Base-by-base conservation (phyloP, 2,113 vertebrate genomes). In the Tretioscincus oriximinensis region DNA sequence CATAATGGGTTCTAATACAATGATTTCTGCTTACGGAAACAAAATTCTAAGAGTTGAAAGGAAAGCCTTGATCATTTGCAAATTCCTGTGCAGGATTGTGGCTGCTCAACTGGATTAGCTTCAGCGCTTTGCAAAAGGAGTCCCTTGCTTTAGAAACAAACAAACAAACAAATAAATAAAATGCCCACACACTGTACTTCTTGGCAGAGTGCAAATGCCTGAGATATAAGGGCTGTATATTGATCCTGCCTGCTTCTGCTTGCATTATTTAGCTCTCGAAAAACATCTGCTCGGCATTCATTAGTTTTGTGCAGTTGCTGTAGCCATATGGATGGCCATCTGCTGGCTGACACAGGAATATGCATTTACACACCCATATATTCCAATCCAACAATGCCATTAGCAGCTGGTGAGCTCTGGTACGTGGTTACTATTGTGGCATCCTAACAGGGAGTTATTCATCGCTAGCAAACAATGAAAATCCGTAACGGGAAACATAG, bases 251-350 rank as follows among this genome's bases (percentile, higher is more conserved):
- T 84, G 91, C 80, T 85, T 86, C 86, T 87, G 71, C 82, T 85
- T 93, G 90, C 87, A 91, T 92, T 92, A 92, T 92, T 93, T 89
- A 91, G 90, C 85, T 90, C 91, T 88, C 87, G 63, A 89, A 63
- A 87, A 93, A 88, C 91, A 93, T 91, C 91, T 90, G 91, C 89
- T 89, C 81, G 84, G 81, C 87, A 78, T 92, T 90, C 85, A 90
- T 93, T 90, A 92, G 91, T 45, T 82, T 61, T 88, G 92, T 86
- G 88, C 28, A 35, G 84, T 80, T 86, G 89, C 88, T 83, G 86
- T 86, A 78, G 74, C 90, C 93, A 92, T 89, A 82, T 88, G 92
- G 90, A 68, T 64, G 2, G 85, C 88, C 92, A 92, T 81, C 90
- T 92, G 91, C 81, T 79, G 68, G 84, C 74, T 87, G 81, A 92